phyloP scores from a whole-genome alignment of 2,888 invertebrate genomes.

The Tipula lateralis region DNA sequence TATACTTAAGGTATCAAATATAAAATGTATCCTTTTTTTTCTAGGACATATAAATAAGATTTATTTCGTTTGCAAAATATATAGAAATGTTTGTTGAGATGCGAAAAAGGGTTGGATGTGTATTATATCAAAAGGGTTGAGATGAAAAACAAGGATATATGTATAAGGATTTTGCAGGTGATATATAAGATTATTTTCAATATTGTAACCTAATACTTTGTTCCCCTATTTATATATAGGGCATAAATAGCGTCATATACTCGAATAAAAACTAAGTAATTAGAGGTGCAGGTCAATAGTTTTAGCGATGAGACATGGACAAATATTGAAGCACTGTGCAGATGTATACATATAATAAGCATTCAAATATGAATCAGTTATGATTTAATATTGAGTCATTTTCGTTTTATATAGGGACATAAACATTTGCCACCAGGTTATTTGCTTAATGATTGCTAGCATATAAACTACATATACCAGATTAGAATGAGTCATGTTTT shows the following conservation, averaged over 20 bases:
- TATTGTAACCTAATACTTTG: conserved; percentile 9
- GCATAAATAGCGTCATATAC: background rate
- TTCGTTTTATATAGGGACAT: background rate
- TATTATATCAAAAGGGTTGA: background rate
- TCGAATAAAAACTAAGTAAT: background rate
- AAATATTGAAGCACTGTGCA: background rate
- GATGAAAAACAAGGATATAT: background rate
- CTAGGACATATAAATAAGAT: background rate
- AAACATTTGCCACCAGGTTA: background rate
- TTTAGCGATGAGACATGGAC: background rate
- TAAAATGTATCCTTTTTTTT: background rate
- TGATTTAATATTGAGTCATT: conserved; percentile 6
- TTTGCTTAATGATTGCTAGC: background rate
- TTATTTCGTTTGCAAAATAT: conserved; percentile 2
- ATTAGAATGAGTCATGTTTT: background rate
- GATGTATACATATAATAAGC: background rate
- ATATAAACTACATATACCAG: background rate
- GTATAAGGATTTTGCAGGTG: background rate
- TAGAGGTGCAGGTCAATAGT: background rate
- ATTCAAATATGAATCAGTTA: background rate
- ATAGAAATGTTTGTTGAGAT: background rate
- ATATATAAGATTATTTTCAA: background rate
- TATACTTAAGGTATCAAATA: background rate
- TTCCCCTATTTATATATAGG: background rate
- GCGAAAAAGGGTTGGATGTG: background rate